phyloP scores from a whole-genome alignment of 2,113 vertebrate genomes.

The Stomatorhinus ivindoensis region DNA sequence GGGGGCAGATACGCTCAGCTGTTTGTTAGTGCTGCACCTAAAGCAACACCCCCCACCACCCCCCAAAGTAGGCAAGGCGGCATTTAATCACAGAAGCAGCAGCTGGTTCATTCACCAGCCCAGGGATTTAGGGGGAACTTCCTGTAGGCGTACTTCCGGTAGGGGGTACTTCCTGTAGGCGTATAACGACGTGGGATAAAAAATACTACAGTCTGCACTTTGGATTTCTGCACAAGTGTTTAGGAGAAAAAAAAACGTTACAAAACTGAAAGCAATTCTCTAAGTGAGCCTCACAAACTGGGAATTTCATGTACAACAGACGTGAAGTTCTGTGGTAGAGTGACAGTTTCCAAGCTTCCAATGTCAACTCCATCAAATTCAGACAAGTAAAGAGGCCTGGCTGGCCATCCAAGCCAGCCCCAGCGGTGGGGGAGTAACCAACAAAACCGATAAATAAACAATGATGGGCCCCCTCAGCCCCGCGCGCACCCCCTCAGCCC shows the following conservation, averaged over 20 bases:
- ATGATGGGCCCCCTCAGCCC: no score
- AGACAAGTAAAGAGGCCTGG: neutral
- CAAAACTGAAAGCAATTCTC: neutral
- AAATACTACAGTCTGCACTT: neutral
- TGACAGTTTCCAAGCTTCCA: neutral
- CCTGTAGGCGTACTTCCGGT: no score
- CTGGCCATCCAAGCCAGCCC: neutral
- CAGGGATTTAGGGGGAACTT: constrained; percentile 20
- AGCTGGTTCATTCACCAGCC: constrained; percentile 32
- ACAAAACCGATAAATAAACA: constrained; percentile 1
- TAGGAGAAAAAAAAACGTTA: neutral
- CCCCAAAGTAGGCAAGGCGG: constrained; percentile 28
- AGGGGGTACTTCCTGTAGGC: constrained; percentile 8
- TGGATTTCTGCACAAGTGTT: neutral
- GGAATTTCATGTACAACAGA: neutral
- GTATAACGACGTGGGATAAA: neutral
- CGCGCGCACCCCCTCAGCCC: no score
- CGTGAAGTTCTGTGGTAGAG: neutral
- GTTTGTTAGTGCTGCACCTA: constrained; percentile 27
- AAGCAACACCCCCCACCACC: constrained; percentile 17
- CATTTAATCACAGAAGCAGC: constrained; percentile 29
- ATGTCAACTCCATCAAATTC: neutral
- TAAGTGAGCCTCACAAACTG: neutral
- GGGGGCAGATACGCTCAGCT: constrained; percentile 11
- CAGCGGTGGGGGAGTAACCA: neutral